phyloP scores from a whole-genome alignment of 2,113 vertebrate species.

The Acinonyx jubatus region DNA sequence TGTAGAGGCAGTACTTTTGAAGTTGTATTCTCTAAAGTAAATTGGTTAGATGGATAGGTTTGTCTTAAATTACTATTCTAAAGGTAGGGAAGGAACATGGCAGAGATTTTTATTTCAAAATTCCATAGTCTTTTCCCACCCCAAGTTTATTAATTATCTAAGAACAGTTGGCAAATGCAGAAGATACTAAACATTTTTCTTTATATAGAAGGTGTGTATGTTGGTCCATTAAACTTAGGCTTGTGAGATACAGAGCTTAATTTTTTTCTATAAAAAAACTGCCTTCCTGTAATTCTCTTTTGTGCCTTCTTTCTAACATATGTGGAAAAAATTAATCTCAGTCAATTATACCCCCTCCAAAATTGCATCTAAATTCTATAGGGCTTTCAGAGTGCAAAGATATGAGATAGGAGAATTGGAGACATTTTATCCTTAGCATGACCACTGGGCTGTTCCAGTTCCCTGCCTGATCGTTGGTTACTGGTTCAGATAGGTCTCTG shows the following conservation, averaged over 20 bases:
- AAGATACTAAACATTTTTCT: conserved; percentile 2
- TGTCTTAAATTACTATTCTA: conserved; percentile 18
- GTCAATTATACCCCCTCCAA: not conserved
- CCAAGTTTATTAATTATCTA: conserved; percentile 16
- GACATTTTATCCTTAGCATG: not conserved
- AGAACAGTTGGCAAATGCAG: not conserved
- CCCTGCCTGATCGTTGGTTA: not conserved
- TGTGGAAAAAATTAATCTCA: not conserved
- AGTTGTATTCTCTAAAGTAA: conserved; percentile 22
- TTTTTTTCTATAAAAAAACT: conserved; percentile 11
- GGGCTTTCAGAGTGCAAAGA: not conserved
- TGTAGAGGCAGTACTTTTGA: not conserved
- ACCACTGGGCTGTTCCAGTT: not conserved
- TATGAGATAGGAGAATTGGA: not conserved
- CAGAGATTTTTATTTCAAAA: not conserved
- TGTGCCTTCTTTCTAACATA: not conserved
- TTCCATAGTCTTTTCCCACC: not conserved
- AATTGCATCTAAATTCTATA: not conserved
- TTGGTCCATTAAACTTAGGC: not conserved
- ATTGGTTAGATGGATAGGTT: not conserved
- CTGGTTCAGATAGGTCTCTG: not conserved
- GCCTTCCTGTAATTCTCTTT: not conserved
- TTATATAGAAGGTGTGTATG: not conserved
- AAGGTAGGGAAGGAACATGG: not conserved
- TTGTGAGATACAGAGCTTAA: not conserved